Evolutionary conservation across 1,140 invertebrate genomes (phyloP).

Genomic region (Aphelinus atriplicis): DNA sequence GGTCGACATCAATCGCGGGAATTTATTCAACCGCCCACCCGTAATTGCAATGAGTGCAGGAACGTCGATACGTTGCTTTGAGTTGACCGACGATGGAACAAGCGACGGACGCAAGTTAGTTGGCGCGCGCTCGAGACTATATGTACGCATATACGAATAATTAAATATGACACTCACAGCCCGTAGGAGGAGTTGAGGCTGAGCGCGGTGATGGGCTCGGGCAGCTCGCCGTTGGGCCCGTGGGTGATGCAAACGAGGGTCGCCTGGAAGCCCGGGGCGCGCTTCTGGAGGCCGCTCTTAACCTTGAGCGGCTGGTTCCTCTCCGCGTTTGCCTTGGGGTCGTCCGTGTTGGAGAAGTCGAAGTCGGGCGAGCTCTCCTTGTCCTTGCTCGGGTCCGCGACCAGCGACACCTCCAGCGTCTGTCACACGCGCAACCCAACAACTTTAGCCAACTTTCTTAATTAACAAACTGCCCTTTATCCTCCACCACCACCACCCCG

Average conservation of each 20-base stretch:
- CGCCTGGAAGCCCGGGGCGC: slow-evolving; percentile 92
- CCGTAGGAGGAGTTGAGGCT: slow-evolving; percentile 96
- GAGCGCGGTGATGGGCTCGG: slow-evolving; percentile 87
- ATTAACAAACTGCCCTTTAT: slow-evolving; percentile 8
- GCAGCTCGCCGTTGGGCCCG: slow-evolving; percentile 80
- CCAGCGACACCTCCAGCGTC: slow-evolving; percentile 89
- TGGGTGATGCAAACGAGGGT: slow-evolving; percentile 92
- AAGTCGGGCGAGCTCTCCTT: slow-evolving; percentile 81
- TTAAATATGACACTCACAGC: slow-evolving; percentile 77
- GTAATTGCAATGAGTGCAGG: too few relatives aligned
- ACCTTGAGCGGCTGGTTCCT: slow-evolving; percentile 74
- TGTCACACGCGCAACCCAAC: slow-evolving; percentile 56
- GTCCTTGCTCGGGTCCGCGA: slow-evolving; percentile 84
- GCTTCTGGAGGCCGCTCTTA: slow-evolving; percentile 79
- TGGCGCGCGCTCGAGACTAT: too few relatives aligned
- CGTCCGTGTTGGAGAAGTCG: slow-evolving; percentile 75
- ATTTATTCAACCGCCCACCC: too few relatives aligned
- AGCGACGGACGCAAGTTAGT: too few relatives aligned
- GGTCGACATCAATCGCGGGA: too few relatives aligned
- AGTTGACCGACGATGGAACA: too few relatives aligned
- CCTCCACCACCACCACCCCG: not conserved
- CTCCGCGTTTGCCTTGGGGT: slow-evolving; percentile 59
- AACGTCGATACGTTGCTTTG: too few relatives aligned
- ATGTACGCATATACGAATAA: too few relatives aligned
- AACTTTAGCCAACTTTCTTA: slow-evolving; percentile 4